Conservation (phyloP, 2,797 vertebrate species). For the Tenualosa ilisha region DNA sequence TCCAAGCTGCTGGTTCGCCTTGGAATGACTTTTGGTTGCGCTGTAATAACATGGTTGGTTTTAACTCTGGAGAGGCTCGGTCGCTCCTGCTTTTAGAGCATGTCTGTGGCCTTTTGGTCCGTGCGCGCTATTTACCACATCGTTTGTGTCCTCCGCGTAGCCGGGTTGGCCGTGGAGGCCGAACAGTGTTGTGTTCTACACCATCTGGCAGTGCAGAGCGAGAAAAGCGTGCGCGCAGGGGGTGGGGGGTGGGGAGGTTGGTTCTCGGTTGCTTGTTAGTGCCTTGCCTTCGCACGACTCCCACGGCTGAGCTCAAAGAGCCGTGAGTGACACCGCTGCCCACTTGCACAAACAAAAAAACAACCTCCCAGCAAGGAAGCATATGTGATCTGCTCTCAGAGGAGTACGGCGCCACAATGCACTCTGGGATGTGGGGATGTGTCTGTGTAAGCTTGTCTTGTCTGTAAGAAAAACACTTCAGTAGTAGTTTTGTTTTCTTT, state of each 20-base stretch:
- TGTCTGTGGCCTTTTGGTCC: conserved; percentile 5
- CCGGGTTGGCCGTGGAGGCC: conserved; percentile 8
- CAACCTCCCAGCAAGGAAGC: conserved; percentile 69
- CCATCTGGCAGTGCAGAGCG: conserved; percentile 70
- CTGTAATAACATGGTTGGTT: conserved; percentile 1
- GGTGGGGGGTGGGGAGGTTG: conserved; percentile 47
- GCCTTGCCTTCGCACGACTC: conserved; percentile 70
- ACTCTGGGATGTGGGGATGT: conserved; percentile 30
- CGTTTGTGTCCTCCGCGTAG: background rate
- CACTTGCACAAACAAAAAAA: conserved; percentile 74
- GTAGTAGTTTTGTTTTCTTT: background rate
- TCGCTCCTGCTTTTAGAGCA: background rate
- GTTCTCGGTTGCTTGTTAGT: conserved; percentile 71
- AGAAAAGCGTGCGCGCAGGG: background rate
- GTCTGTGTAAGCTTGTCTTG: conserved; percentile 22
- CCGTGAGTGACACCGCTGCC: conserved; percentile 71
- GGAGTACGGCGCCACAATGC: conserved; percentile 47
- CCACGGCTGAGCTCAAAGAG: conserved; percentile 68
- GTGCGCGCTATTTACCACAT: conserved; percentile 8
- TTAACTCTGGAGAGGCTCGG: background rate
- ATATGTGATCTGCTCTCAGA: conserved; percentile 67
- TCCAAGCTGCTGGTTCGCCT: background rate
- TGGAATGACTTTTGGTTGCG: conserved; percentile 9
- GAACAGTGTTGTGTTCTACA: conserved; percentile 43
- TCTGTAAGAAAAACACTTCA: conserved; percentile 6